phyloP scores from a whole-genome alignment of 2,888 invertebrate genomes.

The Ormyrus rosae region DNA sequence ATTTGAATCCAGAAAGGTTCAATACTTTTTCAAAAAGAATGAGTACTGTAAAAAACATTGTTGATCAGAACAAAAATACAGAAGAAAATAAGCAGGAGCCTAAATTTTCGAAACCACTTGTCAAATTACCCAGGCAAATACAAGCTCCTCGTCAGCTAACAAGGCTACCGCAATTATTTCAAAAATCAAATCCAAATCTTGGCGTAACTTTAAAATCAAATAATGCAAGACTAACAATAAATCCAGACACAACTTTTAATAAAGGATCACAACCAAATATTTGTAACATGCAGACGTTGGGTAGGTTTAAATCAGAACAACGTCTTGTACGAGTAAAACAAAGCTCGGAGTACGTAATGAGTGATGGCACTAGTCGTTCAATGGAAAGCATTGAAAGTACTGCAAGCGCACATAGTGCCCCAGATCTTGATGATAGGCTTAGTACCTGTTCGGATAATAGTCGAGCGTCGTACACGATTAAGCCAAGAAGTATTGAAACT shows the following conservation, averaged over 20 bases:
- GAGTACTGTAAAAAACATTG: constrained; percentile 53
- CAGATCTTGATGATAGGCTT: constrained; percentile 71
- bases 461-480: constrained; percentile 66
- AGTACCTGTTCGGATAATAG: constrained; percentile 72
- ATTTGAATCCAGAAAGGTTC: constrained; percentile 59
- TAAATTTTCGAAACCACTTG: constrained; percentile 55
- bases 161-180: constrained; percentile 69
- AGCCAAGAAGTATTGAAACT: constrained; percentile 65
- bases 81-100: constrained; percentile 25
- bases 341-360: constrained; percentile 62
- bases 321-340: constrained; percentile 63
- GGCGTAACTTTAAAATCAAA: constrained; percentile 63
- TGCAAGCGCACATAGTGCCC: constrained; percentile 72
- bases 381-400: constrained; percentile 73
- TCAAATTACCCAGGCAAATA: constrained; percentile 58
- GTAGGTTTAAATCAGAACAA: constrained; percentile 69
- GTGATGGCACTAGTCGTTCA: constrained; percentile 65
- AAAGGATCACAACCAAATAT: constrained; percentile 68
- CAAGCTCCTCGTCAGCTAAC: constrained; percentile 64
- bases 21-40: constrained; percentile 67
- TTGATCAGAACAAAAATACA: background rate
- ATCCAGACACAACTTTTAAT: constrained; percentile 62
- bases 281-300: constrained; percentile 61
- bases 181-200: constrained; percentile 74
- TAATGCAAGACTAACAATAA: constrained; percentile 49